These are phyloP conservation scores for Gymnoscelis rufifasciata DNA, from an alignment of 2,888 invertebrate genomes.

Conservation along the genomic window DNA sequence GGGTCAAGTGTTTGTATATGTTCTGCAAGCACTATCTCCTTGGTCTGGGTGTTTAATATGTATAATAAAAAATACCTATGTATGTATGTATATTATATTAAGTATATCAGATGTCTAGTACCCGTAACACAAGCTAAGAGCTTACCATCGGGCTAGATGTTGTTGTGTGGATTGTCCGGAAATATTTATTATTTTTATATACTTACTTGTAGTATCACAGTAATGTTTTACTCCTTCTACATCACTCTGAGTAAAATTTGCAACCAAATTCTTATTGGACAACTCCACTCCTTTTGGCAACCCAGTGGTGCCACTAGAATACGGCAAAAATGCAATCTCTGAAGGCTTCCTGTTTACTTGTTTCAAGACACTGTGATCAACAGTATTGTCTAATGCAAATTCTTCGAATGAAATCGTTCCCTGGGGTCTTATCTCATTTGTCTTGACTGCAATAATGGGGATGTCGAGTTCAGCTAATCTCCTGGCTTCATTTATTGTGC, in stretches of 20 bases:
- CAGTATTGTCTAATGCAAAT: slow-evolving; percentile 61
- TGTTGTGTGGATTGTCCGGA: too few relatives aligned
- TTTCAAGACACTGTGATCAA: slow-evolving; percentile 70
- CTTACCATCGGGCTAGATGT: too few relatives aligned
- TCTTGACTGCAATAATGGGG: slow-evolving; percentile 65
- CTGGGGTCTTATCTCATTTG: slow-evolving; percentile 51
- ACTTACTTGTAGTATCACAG: slow-evolving; percentile 54
- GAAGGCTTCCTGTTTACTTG: slow-evolving; percentile 56
- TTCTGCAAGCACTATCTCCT: too few relatives aligned
- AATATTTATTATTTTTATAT: too few relatives aligned
- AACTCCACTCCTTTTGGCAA: slow-evolving; percentile 86
- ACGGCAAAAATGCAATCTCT: slow-evolving; percentile 84
- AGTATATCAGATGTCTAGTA: too few relatives aligned
- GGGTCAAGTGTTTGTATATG: too few relatives aligned
- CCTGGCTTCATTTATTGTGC: slow-evolving; percentile 65
- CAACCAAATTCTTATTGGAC: slow-evolving; percentile 76
- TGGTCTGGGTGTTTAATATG: too few relatives aligned
- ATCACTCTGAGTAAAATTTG: slow-evolving; percentile 58
- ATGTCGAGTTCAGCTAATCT: slow-evolving; percentile 59
- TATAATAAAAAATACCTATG: too few relatives aligned
- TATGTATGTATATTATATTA: too few relatives aligned
- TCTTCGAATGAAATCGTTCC: slow-evolving; percentile 80
- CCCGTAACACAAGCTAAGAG: too few relatives aligned
- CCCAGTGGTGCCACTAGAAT: slow-evolving; percentile 92
- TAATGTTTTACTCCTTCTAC: slow-evolving; percentile 42